Evolutionary conservation across 2,113 vertebrate genomes (phyloP), one percentile per base, ranked within the genome.

Genomic region (Apteryx owenii): DNA sequence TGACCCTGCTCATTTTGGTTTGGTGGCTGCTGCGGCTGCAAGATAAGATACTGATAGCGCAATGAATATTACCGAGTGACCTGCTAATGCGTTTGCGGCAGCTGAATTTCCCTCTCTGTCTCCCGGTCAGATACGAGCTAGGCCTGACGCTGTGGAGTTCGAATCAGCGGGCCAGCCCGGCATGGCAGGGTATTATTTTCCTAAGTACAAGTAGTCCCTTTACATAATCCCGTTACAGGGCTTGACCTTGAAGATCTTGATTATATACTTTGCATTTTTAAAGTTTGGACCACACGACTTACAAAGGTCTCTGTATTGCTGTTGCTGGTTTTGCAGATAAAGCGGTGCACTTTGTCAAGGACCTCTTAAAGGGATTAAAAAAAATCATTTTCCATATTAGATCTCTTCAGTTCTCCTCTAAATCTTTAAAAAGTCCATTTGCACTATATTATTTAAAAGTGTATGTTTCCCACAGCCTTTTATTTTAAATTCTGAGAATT

Each of bases 11-110:
- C 4, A 1, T 54, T 81, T 40, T 0, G 2, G 26, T 14, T 54
- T 5, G 62, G 71, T 29, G 48, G 40, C 60, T 22, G 76, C 75
- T 64, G 72, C 1, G 7, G 76, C 23, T 70, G 64, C 60, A 12
- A 68, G 69, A 14, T 50, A 44, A 38, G 69, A 8, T 21, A 7
- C 31, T 25, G 69, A 36, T 31, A 23, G 29, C 21, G 16, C 17
- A 19, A n/a, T 9, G 23, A n/a, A 46, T 26, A n/a, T 72, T n/a
- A 0, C 10, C 69, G 53, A 17, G 3, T 56, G 75, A 28, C 61
- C 36, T 16, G 73, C 3, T 0, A 40, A 21, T 0, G 0, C 8
- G 50, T 22, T 44, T 82, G 65, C 2, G 3, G 79, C 31, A 22
- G 38, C 6, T 14, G 42, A 10, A 31, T 61, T 70, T 90, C 56